Percentiles rank a stretch among this genome's conserved stretches.
Evolutionary conservation across 64 coral and sea anemone genomes (phyloP).

Genomic region (Stichodactyla helianthus): DNA sequence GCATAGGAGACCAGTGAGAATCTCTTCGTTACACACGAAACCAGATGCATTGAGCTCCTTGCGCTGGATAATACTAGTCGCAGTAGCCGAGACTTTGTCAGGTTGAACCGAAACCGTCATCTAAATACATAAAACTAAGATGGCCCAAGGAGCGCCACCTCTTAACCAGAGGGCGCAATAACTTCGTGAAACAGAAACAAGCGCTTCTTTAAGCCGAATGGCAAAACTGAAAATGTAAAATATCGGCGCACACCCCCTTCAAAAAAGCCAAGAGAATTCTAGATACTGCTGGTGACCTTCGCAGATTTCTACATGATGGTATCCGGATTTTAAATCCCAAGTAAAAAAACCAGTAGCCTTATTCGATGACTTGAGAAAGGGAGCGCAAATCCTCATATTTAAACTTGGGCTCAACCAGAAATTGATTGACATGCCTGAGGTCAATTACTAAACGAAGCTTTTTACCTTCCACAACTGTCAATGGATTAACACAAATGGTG

Average conservation of each 20-base stretch:
- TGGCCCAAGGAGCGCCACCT: not conserved
- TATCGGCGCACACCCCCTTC: not conserved
- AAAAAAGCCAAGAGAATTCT: constrained; percentile 13
- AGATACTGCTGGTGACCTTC: constrained; percentile 14
- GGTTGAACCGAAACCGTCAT: not conserved
- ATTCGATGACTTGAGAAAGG: not conserved
- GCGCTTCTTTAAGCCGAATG: constrained; percentile 6
- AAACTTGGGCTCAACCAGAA: constrained; percentile 37
- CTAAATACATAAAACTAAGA: not conserved
- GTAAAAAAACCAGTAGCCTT: constrained; percentile 34
- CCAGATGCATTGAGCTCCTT: no score
- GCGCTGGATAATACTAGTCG: no score
- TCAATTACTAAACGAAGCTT: constrained; percentile 39
- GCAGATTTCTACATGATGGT: not conserved
- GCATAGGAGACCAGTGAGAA: no score
- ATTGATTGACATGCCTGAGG: constrained; percentile 43
- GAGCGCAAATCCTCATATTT: constrained; percentile 48
- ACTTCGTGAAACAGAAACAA: constrained; percentile 38
- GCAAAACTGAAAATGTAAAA: constrained; percentile 14
- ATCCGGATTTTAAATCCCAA: constrained; percentile 30
- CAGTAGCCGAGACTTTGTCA: no score
- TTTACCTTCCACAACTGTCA: constrained; percentile 30
- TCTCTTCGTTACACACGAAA: no score
- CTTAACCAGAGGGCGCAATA: constrained; percentile 33
- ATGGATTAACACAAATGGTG: constrained; percentile 37